Evolutionary conservation across 2,888 invertebrate species (phyloP).

Genomic region (Galerucella nymphaeae): DNA sequence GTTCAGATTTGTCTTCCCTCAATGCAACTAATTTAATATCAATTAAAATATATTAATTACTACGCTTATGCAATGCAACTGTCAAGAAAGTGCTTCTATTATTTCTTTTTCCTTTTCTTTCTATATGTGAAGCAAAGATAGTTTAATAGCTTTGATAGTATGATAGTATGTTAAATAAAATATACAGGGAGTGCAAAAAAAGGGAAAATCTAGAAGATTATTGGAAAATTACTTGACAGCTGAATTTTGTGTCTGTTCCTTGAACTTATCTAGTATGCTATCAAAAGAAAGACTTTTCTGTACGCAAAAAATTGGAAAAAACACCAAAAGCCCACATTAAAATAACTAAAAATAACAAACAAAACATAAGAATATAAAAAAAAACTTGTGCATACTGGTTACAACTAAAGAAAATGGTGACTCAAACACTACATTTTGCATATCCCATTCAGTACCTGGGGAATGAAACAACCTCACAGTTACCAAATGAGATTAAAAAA

Average conservation of each 20-base stretch:
- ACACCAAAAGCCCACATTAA: constrained; percentile 9
- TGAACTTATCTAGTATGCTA: background rate
- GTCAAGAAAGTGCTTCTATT: too few relatives aligned
- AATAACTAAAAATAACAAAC: constrained; percentile 18
- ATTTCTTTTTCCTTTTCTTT: too few relatives aligned
- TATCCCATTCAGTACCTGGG: constrained; percentile 91
- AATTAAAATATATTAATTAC: too few relatives aligned
- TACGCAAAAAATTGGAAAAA: constrained; percentile 15
- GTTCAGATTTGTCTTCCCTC: background rate
- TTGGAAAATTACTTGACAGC: too few relatives aligned
- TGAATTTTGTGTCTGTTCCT: too few relatives aligned
- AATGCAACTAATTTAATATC: too few relatives aligned
- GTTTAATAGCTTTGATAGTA: too few relatives aligned
- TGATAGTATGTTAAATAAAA: too few relatives aligned
- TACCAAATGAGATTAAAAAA: constrained; percentile 98
- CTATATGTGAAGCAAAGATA: too few relatives aligned
- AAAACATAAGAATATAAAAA: constrained; percentile 5
- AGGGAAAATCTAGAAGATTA: too few relatives aligned
- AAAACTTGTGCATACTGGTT: constrained; percentile 31
- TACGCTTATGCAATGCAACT: too few relatives aligned
- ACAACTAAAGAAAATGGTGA: constrained; percentile 54
- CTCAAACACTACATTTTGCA: constrained; percentile 72
- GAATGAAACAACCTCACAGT: constrained; percentile 83
- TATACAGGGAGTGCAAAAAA: too few relatives aligned
- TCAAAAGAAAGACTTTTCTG: constrained; percentile 11